These are phyloP conservation scores for Ateles fusciceps DNA, from an alignment of 2,797 vertebrate species.

Conservation along the genomic window DNA sequence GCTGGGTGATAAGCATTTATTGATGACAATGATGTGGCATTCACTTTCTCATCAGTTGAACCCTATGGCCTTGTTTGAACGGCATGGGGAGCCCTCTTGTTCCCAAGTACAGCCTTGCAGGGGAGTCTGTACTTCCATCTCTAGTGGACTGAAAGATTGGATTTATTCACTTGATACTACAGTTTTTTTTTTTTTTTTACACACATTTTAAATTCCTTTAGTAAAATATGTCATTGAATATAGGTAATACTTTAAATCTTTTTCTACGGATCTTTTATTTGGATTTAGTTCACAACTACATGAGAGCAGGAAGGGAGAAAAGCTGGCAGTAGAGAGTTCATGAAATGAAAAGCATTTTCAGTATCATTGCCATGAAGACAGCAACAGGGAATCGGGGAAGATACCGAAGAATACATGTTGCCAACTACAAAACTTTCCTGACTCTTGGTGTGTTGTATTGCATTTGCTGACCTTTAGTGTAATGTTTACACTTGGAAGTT, in stretches of 20 bases:
- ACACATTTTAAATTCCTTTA: not conserved
- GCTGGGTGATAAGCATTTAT: not conserved
- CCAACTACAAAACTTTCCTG: not conserved
- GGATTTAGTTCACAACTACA: not conserved
- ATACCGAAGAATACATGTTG: not conserved
- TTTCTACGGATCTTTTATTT: not conserved
- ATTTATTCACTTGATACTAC: not conserved
- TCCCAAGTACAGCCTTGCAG: not conserved
- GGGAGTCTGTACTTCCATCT: not conserved
- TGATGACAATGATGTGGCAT: not conserved
- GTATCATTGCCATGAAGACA: not conserved
- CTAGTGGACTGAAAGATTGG: not conserved
- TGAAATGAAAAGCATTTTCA: not conserved
- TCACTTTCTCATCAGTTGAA: not conserved
- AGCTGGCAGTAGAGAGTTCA: not conserved
- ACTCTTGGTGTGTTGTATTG: too few species aligned
- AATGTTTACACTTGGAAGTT: not conserved
- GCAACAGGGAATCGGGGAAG: not conserved
- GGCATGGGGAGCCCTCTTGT: not conserved
- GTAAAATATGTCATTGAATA: not conserved
- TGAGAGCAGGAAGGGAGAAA: not conserved
- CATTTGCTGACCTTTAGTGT: not conserved
- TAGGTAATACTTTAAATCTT: not conserved
- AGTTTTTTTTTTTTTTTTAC: not conserved
- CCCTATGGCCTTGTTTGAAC: not conserved